These are phyloP conservation scores for Aphis craccivora DNA, from an alignment of 1,140 invertebrate species.

Conservation along the genomic window DNA sequence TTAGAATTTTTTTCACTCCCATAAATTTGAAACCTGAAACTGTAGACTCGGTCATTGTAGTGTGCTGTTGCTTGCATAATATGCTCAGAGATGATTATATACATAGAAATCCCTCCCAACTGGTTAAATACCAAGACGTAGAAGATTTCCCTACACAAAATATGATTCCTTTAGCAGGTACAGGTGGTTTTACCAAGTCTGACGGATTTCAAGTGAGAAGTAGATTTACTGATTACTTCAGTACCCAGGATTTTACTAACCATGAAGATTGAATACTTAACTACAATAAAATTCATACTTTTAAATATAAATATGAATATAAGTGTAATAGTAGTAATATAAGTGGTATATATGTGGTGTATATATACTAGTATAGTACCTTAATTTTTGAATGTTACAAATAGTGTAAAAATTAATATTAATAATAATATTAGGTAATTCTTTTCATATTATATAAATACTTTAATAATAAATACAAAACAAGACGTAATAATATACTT, in stretches of 20 bases:
- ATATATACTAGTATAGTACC: slow-evolving; percentile 43
- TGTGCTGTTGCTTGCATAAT: slow-evolving; percentile 62
- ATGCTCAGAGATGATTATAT: slow-evolving; percentile 62
- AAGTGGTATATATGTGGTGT: slow-evolving; percentile 5
- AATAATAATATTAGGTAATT: slow-evolving; percentile 41
- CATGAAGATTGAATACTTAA: slow-evolving; percentile 27
- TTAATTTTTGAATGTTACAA: slow-evolving; percentile 39
- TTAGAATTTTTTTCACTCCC: slow-evolving; percentile 63
- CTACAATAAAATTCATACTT: slow-evolving; percentile 61
- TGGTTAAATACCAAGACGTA: slow-evolving; percentile 34
- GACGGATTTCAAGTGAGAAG: slow-evolving; percentile 40
- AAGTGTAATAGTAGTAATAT: slow-evolving; percentile 32
- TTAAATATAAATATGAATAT: slow-evolving; percentile 35
- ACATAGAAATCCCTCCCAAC: slow-evolving; percentile 38
- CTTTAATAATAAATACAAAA: slow-evolving; percentile 43
- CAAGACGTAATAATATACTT: slow-evolving; percentile 43
- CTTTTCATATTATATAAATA: slow-evolving; percentile 41
- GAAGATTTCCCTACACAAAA: slow-evolving; percentile 40
- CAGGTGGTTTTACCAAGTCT: slow-evolving; percentile 43
- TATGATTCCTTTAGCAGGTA: slow-evolving; percentile 42
- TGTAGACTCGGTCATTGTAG: slow-evolving; percentile 62
- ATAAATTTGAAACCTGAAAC: slow-evolving; percentile 62
- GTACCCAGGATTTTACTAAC: slow-evolving; percentile 30
- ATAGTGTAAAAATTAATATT: slow-evolving; percentile 43
- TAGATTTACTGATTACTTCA: slow-evolving; percentile 42